Conservation (phyloP, 2,113 vertebrate genomes). For the Myodes glareolus region DNA sequence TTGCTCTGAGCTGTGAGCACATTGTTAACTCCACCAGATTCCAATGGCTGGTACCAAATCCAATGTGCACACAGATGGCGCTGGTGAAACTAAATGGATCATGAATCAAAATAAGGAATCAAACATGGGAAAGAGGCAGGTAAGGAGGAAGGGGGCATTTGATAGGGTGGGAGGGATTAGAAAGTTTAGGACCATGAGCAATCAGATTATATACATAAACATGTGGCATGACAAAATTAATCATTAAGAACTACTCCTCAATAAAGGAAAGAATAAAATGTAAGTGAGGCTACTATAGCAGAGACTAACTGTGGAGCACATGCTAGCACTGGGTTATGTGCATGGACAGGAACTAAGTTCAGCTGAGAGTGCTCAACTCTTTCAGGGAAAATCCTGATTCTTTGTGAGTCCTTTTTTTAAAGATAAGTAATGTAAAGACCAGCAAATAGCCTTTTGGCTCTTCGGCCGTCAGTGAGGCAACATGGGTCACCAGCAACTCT, state of each 20-base stretch:
- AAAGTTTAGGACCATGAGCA: neutral
- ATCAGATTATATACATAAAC: neutral
- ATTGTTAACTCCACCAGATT: neutral
- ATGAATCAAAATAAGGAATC: neutral
- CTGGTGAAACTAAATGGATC: neutral
- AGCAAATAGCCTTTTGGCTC: slow-evolving; percentile 83
- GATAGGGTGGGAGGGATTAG: neutral
- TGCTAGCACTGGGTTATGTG: neutral
- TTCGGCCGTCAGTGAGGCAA: slow-evolving; percentile 77
- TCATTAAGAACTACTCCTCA: neutral
- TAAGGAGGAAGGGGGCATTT: neutral
- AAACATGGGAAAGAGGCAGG: neutral
- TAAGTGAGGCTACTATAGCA: neutral
- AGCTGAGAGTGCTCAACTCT: neutral
- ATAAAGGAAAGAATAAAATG: neutral
- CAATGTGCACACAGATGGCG: neutral
- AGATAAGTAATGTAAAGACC: neutral
- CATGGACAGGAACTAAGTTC: neutral
- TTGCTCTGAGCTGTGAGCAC: no score
- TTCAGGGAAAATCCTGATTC: neutral
- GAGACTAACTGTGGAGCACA: neutral
- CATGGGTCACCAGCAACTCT: slow-evolving; percentile 99
- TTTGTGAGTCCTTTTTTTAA: neutral
- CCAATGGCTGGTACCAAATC: no score
- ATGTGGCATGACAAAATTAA: neutral